Evolutionary conservation across 2,113 vertebrate species (phyloP).

Genomic region (Dunckerocampus dactyliophorus): DNA sequence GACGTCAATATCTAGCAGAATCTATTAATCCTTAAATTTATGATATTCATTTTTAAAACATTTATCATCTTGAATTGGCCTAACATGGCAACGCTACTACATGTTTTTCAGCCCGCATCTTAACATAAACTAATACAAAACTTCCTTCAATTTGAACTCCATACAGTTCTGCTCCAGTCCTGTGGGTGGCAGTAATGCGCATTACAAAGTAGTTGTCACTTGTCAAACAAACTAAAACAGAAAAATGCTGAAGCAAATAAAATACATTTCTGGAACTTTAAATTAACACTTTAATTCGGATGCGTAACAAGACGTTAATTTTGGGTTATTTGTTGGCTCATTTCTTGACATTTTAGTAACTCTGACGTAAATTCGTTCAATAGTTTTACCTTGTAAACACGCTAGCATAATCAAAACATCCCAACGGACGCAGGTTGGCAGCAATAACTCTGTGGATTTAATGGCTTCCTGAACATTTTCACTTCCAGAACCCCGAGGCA

Average conservation of each 20-base stretch:
- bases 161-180: neutral
- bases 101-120: neutral
- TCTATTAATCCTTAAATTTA: too few relatives aligned
- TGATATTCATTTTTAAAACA: too few relatives aligned
- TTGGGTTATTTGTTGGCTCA: neutral
- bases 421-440: neutral
- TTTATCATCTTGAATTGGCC: too few relatives aligned
- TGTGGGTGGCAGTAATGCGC: neutral
- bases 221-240: neutral
- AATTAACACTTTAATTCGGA: neutral
- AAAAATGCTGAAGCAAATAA: neutral
- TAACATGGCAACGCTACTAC: neutral
- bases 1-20: too few relatives aligned
- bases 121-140: neutral
- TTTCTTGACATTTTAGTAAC: neutral
- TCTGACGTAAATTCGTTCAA: neutral
- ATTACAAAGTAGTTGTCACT: neutral
- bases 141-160: too few relatives aligned
- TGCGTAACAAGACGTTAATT: neutral
- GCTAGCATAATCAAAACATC: neutral
- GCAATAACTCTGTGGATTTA: neutral
- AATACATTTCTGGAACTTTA: neutral
- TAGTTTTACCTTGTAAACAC: neutral
- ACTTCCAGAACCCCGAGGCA: neutral
- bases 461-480: slow-evolving; percentile 1